These are phyloP conservation scores for Enteromius paludinosus DNA, from an alignment of 2,797 vertebrate genomes.

Conservation along the genomic window DNA sequence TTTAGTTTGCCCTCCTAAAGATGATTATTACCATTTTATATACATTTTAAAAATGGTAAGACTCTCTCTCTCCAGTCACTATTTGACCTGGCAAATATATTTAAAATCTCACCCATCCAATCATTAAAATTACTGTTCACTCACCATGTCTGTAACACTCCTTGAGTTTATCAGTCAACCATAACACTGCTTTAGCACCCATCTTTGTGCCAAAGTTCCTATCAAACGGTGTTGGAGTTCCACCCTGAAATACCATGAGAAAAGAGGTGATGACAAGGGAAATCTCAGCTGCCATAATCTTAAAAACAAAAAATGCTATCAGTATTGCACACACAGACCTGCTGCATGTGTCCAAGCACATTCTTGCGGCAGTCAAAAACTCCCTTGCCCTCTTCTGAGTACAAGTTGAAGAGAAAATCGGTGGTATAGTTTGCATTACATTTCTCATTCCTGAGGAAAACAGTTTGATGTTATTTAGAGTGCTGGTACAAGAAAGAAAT, in stretches of 20 bases:
- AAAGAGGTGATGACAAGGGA: background rate
- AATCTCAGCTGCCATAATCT: background rate
- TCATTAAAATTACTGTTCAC: conserved; percentile 38
- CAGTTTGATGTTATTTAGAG: background rate
- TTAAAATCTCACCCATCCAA: background rate
- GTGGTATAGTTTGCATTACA: conserved; percentile 91
- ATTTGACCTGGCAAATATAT: background rate
- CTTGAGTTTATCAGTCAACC: conserved; percentile 92
- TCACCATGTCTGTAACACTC: conserved; percentile 90
- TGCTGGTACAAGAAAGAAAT: background rate
- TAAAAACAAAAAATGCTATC: conserved; percentile 6
- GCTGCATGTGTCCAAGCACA: conserved; percentile 96
- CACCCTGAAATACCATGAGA: conserved; percentile 78
- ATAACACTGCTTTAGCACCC: conserved; percentile 90
- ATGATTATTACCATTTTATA: background rate
- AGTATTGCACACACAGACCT: conserved; percentile 75
- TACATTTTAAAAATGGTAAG: background rate
- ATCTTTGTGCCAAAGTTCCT: conserved; percentile 96
- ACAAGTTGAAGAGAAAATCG: conserved; percentile 95
- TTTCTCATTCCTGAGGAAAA: conserved; percentile 85
- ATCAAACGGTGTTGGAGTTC: conserved; percentile 93
- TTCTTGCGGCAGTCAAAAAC: conserved; percentile 95
- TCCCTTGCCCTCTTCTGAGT: conserved; percentile 94
- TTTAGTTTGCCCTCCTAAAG: background rate
- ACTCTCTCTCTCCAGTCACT: background rate